These are phyloP conservation scores for Xenopus petersii DNA, from an alignment of 2,797 vertebrate species.

Conservation along the genomic window DNA sequence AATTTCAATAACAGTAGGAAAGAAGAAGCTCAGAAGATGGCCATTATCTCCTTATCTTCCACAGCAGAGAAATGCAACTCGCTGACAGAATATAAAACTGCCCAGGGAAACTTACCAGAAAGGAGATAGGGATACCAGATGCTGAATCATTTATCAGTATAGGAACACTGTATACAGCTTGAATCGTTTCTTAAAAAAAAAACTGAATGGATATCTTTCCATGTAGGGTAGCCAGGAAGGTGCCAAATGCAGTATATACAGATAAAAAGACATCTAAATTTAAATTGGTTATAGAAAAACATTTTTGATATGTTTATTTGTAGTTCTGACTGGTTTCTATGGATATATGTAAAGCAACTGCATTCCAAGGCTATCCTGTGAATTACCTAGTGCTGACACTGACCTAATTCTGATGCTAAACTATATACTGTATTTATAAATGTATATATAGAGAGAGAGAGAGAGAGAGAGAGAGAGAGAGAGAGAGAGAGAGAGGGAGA, in stretches of 20 bases:
- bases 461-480: no score
- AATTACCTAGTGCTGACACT: no score
- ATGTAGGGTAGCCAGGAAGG: background rate
- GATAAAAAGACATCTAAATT: no score
- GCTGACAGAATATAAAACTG: background rate
- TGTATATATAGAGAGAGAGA: no score
- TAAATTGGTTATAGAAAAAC: no score
- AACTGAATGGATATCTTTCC: background rate
- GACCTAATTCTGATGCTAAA: no score
- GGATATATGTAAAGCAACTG: no score
- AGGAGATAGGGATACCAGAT: background rate
- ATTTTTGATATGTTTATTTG: no score
- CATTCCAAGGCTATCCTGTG: no score
- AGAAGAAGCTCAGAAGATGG: background rate
- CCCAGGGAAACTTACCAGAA: background rate
- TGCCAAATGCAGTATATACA: background rate
- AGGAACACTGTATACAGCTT: background rate
- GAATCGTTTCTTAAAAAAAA: background rate
- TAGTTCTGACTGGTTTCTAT: no score
- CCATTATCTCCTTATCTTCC: background rate
- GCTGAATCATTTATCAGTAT: conserved; percentile 7
- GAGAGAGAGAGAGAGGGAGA: no score
- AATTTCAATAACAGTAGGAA: background rate
- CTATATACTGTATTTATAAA: no score
- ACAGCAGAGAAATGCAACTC: background rate